Percentiles rank a stretch among this genome's conserved stretches.
Evolutionary conservation across 2,113 vertebrate genomes (phyloP).

Genomic region (Telmatochromis bifrenatus): DNA sequence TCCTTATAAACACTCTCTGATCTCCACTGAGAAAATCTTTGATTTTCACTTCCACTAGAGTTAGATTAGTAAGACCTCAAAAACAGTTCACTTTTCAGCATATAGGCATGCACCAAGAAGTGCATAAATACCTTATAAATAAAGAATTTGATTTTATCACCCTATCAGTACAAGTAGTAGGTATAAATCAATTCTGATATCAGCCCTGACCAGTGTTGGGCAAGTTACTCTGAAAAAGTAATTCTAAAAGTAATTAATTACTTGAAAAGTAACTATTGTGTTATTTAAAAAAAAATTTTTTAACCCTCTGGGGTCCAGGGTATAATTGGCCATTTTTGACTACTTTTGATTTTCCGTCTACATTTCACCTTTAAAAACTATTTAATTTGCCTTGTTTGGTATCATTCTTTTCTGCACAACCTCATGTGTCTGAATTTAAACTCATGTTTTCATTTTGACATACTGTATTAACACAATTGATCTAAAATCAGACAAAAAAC

Average conservation of each 20-base stretch:
- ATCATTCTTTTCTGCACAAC: not conserved
- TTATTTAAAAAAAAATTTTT: accelerated
- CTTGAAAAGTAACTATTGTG: not conserved
- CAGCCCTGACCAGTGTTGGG: not conserved
- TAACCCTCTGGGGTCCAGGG: not conserved
- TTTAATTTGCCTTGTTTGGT: not conserved
- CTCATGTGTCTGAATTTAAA: not conserved
- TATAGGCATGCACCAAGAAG: not conserved
- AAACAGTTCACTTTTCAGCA: not conserved
- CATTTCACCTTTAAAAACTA: not conserved
- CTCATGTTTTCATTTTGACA: no score
- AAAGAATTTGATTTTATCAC: not conserved
- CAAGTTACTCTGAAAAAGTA: not conserved
- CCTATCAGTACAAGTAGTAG: not conserved
- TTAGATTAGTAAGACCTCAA: not conserved
- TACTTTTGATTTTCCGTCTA: not conserved
- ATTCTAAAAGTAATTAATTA: not conserved
- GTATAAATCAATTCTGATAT: not conserved
- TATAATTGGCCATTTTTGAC: not conserved
- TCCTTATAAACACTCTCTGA: not conserved
- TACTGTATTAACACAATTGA: no score
- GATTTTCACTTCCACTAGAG: not conserved
- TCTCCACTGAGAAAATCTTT: not conserved
- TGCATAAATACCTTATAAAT: not conserved
- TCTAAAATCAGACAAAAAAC: not conserved